Evolutionary conservation across 2,797 vertebrate genomes (phyloP), one percentile per base, ranked within the genome.

Genomic region (Cichlasoma orientale): DNA sequence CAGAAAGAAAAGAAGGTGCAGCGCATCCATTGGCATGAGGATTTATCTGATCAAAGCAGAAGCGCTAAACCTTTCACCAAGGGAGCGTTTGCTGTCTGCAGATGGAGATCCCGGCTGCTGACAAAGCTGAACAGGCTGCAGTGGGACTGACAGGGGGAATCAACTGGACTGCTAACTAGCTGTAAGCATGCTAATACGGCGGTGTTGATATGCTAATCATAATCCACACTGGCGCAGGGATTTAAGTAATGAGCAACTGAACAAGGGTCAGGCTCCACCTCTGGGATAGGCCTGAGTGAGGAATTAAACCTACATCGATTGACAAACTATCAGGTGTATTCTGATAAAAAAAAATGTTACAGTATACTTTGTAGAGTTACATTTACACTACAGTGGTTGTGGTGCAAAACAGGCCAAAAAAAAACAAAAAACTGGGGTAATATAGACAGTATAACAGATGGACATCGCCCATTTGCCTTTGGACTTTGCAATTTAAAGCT

Each of bases 41-140:
- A 84, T 89, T 90, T 75, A 88, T 83, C 85, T 87, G 92, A 93
- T 93, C 90, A 91, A 91, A 93, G 90, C 72, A 38, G 57, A 63
- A 18, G 63, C 25, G 21, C 75, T 80, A 84, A 86, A 85, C 74
- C 87, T 77, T 72, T 86, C 85, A 77, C 68, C 80, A 56, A 52
- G 84, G 86, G 83, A 85, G 70, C 25, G 2, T 83, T 78, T 18
- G 14, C 80, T 61, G 80, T 83, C 83, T 87, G 81, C 82, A 83
- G 56, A 87, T 74, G 78, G 70, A 83, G 83, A 88, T 74, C 77
- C 78, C 74, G 82, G 81, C 74, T 81, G 84, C 88, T 90, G 82
- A 88, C 88, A 10, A 78, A 83, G 88, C 88, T 85, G 86, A 91
- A 87, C 77, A 82, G 72, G 79, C 86, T 76, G 87, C 81, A 74